Evolutionary conservation across 2,888 invertebrate species (phyloP).

Genomic region (Drosophila multiciliata): DNA sequence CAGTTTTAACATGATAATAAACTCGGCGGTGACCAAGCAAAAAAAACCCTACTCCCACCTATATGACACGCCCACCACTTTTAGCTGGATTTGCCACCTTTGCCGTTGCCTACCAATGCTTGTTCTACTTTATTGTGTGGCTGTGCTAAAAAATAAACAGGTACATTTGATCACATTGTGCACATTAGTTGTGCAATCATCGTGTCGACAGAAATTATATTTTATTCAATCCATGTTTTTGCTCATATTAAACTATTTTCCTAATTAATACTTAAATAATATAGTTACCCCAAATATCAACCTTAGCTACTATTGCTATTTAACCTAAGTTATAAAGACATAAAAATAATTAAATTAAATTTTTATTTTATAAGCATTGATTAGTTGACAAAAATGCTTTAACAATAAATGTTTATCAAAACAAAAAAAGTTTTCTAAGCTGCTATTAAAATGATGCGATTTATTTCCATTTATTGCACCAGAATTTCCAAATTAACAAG

Average conservation of each 20-base stretch:
- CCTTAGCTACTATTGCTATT: background rate
- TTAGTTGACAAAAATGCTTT: background rate
- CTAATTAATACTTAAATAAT: background rate
- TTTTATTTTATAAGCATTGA: background rate
- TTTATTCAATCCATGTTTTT: background rate
- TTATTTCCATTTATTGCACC: too few species aligned
- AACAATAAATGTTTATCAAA: background rate
- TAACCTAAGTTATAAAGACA: background rate
- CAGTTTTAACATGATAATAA: conserved; percentile 73
- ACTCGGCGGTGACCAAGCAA: conserved; percentile 48
- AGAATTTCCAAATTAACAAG: background rate
- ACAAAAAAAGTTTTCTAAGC: too few species aligned
- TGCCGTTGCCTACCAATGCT: conserved; percentile 52
- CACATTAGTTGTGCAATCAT: background rate
- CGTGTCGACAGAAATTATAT: background rate
- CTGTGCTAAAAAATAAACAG: conserved; percentile 3
- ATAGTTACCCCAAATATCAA: background rate
- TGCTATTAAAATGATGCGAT: too few species aligned
- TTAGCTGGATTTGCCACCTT: conserved; percentile 41
- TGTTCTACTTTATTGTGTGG: conserved; percentile 26
- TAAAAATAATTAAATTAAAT: background rate
- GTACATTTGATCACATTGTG: background rate
- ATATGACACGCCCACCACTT: conserved; percentile 13
- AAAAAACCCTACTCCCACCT: background rate
- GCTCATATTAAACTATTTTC: background rate